Evolutionary conservation across 2,113 vertebrate genomes (phyloP), one percentile per base, ranked within the genome.

Genomic region (Melospiza melodia): DNA sequence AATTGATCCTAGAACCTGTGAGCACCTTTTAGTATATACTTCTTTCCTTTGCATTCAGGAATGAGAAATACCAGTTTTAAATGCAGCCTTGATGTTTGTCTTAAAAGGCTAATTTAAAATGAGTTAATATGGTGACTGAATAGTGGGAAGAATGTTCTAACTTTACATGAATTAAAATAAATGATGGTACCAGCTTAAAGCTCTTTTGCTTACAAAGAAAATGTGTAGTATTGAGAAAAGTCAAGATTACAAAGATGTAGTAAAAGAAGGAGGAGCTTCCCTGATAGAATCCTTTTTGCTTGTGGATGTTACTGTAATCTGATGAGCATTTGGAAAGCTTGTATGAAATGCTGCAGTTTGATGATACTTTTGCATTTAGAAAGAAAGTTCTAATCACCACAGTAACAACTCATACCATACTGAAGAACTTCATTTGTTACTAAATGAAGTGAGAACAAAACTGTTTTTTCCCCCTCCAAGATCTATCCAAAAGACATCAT

Each of bases 401-500:
- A 51, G 28, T 72, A 82, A 46, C 44, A 72, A 37, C 23, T 10
- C 27, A 7, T 75, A 35, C 44, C 15, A 2, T 67, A 15, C 44
- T 59, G 44, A 54, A 85, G 54, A 61, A 39, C 69, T 82, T 17
- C 13, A 41, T 78, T 82, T 12, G 4, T 71, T 55, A 67, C 12
- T 55, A 63, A 88, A 73, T 41, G 21, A 66, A 54, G 19, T 54
- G 27, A 84, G 25, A 6, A 43, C 16, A 68, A 66, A 74, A 43
- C 35, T 41, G 0, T 46, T 68, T 84, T 63, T 54, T 5, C 5
- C 12, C 23, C 39, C n/a, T 75, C 73, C 21, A 95, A 99, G 99
- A 94, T 99, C 66, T 99, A 99, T 84, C 99, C 99, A 35, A 97
- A 96, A 46, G 94, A 98, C 24, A 89, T 97, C 65, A 96, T 98